Base-by-base conservation (phyloP, 1,140 invertebrate species). In the Carcinoscorpius rotundicauda region DNA sequence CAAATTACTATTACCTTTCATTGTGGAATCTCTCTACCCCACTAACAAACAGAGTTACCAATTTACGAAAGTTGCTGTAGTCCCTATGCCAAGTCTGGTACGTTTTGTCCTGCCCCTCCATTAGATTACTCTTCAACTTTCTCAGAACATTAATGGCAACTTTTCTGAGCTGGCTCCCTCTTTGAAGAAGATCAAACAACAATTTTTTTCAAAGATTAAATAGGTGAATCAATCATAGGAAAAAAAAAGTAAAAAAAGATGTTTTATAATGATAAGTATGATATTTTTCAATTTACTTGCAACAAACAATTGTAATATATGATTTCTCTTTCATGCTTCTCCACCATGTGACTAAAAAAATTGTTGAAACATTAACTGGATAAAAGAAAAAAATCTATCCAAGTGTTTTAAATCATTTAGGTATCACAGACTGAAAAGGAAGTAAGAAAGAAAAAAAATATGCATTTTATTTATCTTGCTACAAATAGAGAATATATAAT, bases 31-130 rank as follows among this genome's bases (percentile, higher is more conserved):
- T 55, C 6, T 61, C 58, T 9, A 66, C 9, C 49, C 65, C 65
- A 60, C n/a, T 60, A 60, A 66, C 58, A 63, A 66, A 66, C 6
- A 60, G 11, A n/a, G 10, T 49, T 3, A 66, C 62, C 11, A 66
- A 9, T 66, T 52, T 64, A 6, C 65, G 65, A 61, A 63, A 66
- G 11, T 11, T 60, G 9, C 57, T 52, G 49, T 66, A 66, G 3
- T 66, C 62, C 6, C 61, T 49, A 57, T 66, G 65, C 62, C 61
- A 64, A 6, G 51, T 60, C 51, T 57, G 52, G 52, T 66, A 66
- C 3, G 6, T 56, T 57, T 3, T 3, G 58, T 49, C 52, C 11
- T 66, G 62, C 5, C 61, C 58, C 3, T 66, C 62, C 48, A 55
- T 60, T 6, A 66, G 48, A 48, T 57, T 52, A 48, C 48, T 29